Evolutionary conservation across 35 echinoderm and acorn worm species (phyloP).

Genomic region (Acanthaster planci): DNA sequence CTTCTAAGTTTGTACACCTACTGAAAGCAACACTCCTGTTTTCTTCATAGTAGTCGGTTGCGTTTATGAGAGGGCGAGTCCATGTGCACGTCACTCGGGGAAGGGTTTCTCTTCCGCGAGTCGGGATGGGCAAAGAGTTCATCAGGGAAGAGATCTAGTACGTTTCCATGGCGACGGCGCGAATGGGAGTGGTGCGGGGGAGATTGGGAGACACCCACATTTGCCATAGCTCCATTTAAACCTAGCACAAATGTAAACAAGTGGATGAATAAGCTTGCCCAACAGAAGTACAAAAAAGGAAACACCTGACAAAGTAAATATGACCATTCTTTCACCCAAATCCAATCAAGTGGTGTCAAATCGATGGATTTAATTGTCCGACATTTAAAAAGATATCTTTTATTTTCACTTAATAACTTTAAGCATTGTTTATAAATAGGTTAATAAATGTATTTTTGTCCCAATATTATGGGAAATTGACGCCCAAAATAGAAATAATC

Average conservation of each 20-base stretch:
- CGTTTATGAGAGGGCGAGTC: constrained; percentile 65
- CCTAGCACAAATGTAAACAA: constrained; percentile 68
- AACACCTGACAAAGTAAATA: no score
- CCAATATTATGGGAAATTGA: no score
- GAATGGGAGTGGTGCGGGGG: constrained; percentile 69
- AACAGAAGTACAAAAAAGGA: not conserved
- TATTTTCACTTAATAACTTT: not conserved
- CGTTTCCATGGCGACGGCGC: constrained; percentile 41
- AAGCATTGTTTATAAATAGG: not conserved
- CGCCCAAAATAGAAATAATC: no score
- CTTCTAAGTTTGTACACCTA: constrained; percentile 5
- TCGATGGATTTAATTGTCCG: no score
- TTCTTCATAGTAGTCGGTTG: constrained; percentile 49
- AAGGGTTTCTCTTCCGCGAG: constrained; percentile 42
- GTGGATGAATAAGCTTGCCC: not conserved
- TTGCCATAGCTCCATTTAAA: constrained; percentile 98
- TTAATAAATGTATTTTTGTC: no score
- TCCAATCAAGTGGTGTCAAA: no score
- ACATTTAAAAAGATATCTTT: not conserved
- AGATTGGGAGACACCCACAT: constrained; percentile 88
- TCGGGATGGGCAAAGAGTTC: constrained; percentile 62
- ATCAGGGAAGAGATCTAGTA: constrained; percentile 62
- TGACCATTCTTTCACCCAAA: no score
- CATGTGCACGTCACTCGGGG: constrained; percentile 38
- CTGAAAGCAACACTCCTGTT: not conserved